These are phyloP conservation scores for Polylopha cassiicola DNA, from an alignment of 2,888 invertebrate species.

Conservation along the genomic window DNA sequence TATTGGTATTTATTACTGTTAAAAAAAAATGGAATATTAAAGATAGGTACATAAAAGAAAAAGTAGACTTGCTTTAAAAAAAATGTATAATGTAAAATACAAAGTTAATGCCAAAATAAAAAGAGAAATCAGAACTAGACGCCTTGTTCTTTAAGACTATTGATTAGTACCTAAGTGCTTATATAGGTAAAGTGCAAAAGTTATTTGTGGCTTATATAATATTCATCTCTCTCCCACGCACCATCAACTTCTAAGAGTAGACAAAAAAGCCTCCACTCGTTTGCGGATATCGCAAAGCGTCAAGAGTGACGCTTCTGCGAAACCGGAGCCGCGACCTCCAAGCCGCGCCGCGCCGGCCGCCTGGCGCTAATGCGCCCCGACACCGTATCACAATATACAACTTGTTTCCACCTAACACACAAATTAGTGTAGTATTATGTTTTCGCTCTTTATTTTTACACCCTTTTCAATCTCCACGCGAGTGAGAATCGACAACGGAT, in stretches of 20 bases:
- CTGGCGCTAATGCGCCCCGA: conserved; percentile 56
- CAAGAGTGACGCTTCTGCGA: conserved; percentile 70
- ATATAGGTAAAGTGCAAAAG: too few relatives aligned
- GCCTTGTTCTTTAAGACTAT: too few relatives aligned
- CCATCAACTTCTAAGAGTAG: conserved; percentile 30
- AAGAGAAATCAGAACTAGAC: too few relatives aligned
- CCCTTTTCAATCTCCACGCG: conserved; percentile 50
- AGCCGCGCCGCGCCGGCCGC: conserved; percentile 31
- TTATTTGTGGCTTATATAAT: too few relatives aligned
- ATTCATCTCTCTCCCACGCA: too few relatives aligned
- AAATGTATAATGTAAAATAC: too few relatives aligned
- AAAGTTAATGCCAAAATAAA: too few relatives aligned
- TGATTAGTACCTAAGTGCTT: too few relatives aligned
- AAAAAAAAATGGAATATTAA: too few relatives aligned
- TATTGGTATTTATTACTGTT: too few relatives aligned
- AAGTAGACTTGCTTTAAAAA: too few relatives aligned
- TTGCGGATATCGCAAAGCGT: conserved; percentile 54
- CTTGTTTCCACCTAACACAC: conserved; percentile 61
- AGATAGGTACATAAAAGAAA: too few relatives aligned
- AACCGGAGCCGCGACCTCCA: conserved; percentile 51
- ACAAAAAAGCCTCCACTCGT: conserved; percentile 39
- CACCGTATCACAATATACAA: conserved; percentile 69
- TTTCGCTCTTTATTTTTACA: conserved; percentile 56
- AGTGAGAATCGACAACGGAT: conserved; percentile 32
- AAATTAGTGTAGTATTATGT: conserved; percentile 71